These are phyloP conservation scores for Paradoxurus hermaphroditus DNA, from an alignment of 2,113 vertebrate genomes.

Conservation along the genomic window DNA sequence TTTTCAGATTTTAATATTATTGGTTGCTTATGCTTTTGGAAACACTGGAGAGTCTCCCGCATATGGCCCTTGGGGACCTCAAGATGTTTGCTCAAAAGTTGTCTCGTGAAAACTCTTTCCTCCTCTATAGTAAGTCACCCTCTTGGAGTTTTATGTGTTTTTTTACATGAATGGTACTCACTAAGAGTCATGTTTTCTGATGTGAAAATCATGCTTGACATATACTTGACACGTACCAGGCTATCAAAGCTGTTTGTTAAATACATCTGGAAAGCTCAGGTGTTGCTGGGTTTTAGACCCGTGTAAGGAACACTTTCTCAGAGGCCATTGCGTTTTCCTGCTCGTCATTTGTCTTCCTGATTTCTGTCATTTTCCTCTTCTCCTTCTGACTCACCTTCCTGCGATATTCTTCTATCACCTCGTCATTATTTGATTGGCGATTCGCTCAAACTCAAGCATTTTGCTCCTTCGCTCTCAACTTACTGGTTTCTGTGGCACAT, in stretches of 20 bases:
- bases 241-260: not conserved
- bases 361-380: not conserved
- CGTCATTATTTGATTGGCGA: conserved; percentile 65
- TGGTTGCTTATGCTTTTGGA: not conserved
- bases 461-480: conserved; percentile 29
- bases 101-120: not conserved
- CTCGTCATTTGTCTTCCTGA: not conserved
- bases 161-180: not conserved
- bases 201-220: not conserved
- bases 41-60: not conserved
- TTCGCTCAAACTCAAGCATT: conserved; percentile 56
- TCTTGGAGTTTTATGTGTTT: not conserved
- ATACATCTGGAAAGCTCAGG: not conserved
- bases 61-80: not conserved
- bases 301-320: not conserved
- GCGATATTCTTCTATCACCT: conserved; percentile 49
- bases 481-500: conserved; percentile 42
- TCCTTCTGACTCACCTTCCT: not conserved
- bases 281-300: not conserved
- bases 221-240: not conserved
- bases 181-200: not conserved
- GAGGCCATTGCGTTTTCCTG: not conserved
- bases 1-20: not conserved
- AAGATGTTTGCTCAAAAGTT: not conserved
- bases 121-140: not conserved